These are phyloP conservation scores for Falco novaeseelandiae DNA, from an alignment of 2,797 vertebrate species.

Conservation along the genomic window DNA sequence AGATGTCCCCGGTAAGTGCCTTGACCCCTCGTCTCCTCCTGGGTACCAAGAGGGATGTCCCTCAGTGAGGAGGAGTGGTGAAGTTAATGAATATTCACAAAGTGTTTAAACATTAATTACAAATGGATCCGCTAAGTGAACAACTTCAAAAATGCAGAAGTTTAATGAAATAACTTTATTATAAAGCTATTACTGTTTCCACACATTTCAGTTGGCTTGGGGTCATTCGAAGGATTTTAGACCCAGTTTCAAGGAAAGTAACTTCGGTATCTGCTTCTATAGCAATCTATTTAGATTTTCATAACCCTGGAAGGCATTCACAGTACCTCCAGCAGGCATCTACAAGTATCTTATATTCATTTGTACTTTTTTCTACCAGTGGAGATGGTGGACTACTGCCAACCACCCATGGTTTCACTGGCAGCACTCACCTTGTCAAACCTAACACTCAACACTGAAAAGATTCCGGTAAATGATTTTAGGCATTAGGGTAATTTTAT, in stretches of 20 bases:
- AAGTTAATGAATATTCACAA: not conserved
- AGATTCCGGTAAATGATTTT: not conserved
- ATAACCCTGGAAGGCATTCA: not conserved
- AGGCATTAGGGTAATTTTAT: not conserved
- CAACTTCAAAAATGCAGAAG: not conserved
- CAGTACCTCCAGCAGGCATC: not conserved
- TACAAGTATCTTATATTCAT: not conserved
- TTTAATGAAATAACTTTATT: not conserved
- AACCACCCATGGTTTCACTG: not conserved
- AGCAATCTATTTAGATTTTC: not conserved
- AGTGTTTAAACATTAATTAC: not conserved
- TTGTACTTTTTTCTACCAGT: not conserved
- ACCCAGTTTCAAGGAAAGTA: not conserved
- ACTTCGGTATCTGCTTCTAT: not conserved
- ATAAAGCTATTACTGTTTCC: rapidly evolving
- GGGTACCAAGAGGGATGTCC: not conserved
- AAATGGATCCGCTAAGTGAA: not conserved
- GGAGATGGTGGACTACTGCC: not conserved
- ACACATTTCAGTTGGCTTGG: not conserved
- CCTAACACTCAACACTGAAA: not conserved
- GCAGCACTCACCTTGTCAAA: not conserved
- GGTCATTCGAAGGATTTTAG: not conserved
- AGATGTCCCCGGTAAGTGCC: not conserved
- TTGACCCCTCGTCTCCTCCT: not conserved
- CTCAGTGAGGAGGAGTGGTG: not conserved